phyloP scores from a whole-genome alignment of 2,888 invertebrate genomes.

The Sclerodermus sp. region DNA sequence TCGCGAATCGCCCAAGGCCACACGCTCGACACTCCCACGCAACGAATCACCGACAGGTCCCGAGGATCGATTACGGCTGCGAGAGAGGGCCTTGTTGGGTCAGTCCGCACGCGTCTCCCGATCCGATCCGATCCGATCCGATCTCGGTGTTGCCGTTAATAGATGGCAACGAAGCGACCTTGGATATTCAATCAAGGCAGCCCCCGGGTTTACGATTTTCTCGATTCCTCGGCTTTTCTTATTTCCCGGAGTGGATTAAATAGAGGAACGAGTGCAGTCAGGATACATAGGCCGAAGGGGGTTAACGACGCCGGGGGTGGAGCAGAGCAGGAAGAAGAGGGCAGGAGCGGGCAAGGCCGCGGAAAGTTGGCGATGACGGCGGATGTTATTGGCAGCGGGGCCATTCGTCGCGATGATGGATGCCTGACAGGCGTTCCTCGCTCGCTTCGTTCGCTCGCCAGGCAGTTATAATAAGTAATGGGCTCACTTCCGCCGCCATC shows the following conservation, averaged over 20 bases:
- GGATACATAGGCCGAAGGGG: conserved; percentile 4
- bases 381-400: conserved; percentile 57
- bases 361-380: conserved; percentile 57
- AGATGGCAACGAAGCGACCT: too few relatives aligned
- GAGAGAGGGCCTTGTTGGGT: too few relatives aligned
- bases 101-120: too few relatives aligned
- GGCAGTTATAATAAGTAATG: conserved; percentile 59
- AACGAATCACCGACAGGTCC: too few relatives aligned
- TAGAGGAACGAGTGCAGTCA: conserved; percentile 13
- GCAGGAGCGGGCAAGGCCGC: conserved; percentile 39
- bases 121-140: too few relatives aligned
- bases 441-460: conserved; percentile 45
- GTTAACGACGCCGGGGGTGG: conserved; percentile 6
- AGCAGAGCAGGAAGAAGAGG: conserved; percentile 16
- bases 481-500: conserved; percentile 56
- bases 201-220: too few relatives aligned
- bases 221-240: neutral
- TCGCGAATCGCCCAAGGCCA: conserved; percentile 14
- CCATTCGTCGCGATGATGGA: conserved; percentile 58
- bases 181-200: too few relatives aligned
- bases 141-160: too few relatives aligned
- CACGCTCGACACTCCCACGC: neutral
- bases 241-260: conserved; percentile 15
- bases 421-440: conserved; percentile 54
- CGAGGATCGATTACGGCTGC: too few relatives aligned